Percentiles rank a stretch among this genome's conserved stretches.
Conservation (phyloP, 2,113 vertebrate genomes). For the Nibea coibor region DNA sequence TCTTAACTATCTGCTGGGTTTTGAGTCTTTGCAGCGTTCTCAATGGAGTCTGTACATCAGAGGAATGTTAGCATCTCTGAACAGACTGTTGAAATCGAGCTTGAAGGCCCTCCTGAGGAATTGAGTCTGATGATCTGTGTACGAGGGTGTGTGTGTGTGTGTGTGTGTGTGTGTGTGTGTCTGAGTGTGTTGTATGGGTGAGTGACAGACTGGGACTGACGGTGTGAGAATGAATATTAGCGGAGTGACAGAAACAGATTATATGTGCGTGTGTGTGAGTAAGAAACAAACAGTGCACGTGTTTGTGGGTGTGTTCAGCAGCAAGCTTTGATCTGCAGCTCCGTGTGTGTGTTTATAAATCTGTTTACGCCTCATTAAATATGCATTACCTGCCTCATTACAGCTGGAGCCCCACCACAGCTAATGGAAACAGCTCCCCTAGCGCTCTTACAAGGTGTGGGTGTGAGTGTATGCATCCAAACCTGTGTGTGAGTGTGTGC, state of each 20-base stretch:
- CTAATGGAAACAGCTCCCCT: conserved; percentile 73
- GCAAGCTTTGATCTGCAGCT: conserved; percentile 44
- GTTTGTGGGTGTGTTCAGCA: conserved; percentile 40
- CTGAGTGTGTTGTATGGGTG: conserved; percentile 18
- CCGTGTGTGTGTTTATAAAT: conserved; percentile 75
- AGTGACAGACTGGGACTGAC: conserved; percentile 23
- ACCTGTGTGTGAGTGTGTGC: conserved; percentile 35
- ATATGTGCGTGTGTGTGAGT: not conserved
- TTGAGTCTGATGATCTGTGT: conserved; percentile 5
- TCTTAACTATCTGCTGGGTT: conserved; percentile 11
- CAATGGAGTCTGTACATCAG: conserved; percentile 27
- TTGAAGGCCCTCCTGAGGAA: conserved; percentile 40
- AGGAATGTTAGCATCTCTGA: conserved; percentile 50
- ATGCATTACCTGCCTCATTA: conserved; percentile 86
- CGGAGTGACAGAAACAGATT: conserved; percentile 20
- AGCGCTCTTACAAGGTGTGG: conserved; percentile 68
- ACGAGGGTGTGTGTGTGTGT: not conserved
- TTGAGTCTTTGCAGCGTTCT: conserved; percentile 36
- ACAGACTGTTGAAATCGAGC: conserved; percentile 45
- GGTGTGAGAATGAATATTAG: conserved; percentile 7
- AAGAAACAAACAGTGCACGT: conserved; percentile 13
- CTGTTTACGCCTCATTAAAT: conserved; percentile 84
- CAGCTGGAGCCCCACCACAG: conserved; percentile 72
- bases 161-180: not conserved
- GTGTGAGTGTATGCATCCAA: conserved; percentile 41